Conservation (phyloP, 1,140 invertebrate species). For the Vanessa atalanta region DNA sequence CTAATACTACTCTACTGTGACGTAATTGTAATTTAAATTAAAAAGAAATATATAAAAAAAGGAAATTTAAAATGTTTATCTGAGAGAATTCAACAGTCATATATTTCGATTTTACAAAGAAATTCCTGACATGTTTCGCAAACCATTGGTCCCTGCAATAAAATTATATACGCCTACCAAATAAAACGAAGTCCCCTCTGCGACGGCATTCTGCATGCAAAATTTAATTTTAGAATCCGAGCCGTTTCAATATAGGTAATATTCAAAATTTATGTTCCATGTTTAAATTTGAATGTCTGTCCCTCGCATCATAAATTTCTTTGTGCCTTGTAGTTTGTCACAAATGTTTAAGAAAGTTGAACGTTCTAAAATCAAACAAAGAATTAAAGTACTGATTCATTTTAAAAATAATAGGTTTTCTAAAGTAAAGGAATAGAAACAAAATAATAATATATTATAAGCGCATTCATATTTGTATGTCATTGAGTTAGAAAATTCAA, state of each 20-base stretch:
- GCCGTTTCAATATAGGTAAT: constrained; percentile 79
- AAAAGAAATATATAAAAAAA: background rate
- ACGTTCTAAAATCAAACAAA: background rate
- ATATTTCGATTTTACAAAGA: constrained; percentile 32
- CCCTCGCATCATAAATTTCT: constrained; percentile 66
- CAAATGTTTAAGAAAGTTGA: constrained; percentile 24
- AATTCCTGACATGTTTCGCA: constrained; percentile 70
- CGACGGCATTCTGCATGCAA: constrained; percentile 74
- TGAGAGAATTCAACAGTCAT: background rate
- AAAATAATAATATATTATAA: background rate
- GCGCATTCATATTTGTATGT: background rate
- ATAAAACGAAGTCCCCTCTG: constrained; percentile 69
- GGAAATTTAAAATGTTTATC: background rate
- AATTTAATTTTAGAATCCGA: constrained; percentile 79
- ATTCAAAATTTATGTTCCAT: constrained; percentile 79
- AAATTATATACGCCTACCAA: constrained; percentile 81
- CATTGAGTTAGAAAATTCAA: constrained; percentile 26
- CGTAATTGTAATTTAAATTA: background rate
- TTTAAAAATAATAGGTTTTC: background rate
- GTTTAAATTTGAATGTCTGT: constrained; percentile 70
- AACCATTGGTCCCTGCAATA: constrained; percentile 78
- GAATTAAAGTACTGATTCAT: constrained; percentile 7
- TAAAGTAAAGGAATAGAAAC: background rate
- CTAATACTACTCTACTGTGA: too few species aligned
- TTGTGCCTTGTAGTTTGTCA: constrained; percentile 44